phyloP scores from a whole-genome alignment of 2,113 vertebrate species.

The Leucoraja erinaceus region DNA sequence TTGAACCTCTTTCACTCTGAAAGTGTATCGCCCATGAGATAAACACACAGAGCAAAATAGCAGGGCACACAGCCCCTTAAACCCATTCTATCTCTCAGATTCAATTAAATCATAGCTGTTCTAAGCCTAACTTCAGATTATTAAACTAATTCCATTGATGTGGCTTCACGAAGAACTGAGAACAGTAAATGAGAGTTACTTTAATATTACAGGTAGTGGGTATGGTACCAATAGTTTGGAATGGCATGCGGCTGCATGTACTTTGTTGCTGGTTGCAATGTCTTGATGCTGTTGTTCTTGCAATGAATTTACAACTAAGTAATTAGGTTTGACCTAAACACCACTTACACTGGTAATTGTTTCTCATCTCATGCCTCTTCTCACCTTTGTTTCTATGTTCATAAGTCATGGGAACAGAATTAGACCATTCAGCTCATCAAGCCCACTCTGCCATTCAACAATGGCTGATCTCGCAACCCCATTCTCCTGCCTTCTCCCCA shows the following conservation, averaged over 20 bases:
- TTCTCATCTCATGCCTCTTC: not conserved
- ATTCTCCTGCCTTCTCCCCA: too few relatives aligned
- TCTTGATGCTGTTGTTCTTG: not conserved
- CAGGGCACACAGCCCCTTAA: not conserved
- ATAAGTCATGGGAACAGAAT: too few relatives aligned
- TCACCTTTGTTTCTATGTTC: not conserved
- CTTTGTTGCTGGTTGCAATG: not conserved
- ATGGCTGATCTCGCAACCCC: too few relatives aligned
- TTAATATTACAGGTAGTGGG: not conserved
- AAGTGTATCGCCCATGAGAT: not conserved
- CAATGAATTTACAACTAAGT: not conserved
- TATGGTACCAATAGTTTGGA: not conserved
- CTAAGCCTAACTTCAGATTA: not conserved
- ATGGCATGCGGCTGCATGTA: not conserved
- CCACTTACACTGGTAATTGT: not conserved
- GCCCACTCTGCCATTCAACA: too few relatives aligned
- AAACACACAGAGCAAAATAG: not conserved
- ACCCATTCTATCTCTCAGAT: not conserved
- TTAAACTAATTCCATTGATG: not conserved
- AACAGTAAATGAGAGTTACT: not conserved
- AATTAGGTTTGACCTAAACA: not conserved
- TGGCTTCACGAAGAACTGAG: not conserved
- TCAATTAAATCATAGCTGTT: not conserved
- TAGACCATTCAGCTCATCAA: too few relatives aligned
- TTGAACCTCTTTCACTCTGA: not conserved